Evolutionary conservation across 2,113 vertebrate genomes (phyloP).

Genomic region (Cichladusa arquata): DNA sequence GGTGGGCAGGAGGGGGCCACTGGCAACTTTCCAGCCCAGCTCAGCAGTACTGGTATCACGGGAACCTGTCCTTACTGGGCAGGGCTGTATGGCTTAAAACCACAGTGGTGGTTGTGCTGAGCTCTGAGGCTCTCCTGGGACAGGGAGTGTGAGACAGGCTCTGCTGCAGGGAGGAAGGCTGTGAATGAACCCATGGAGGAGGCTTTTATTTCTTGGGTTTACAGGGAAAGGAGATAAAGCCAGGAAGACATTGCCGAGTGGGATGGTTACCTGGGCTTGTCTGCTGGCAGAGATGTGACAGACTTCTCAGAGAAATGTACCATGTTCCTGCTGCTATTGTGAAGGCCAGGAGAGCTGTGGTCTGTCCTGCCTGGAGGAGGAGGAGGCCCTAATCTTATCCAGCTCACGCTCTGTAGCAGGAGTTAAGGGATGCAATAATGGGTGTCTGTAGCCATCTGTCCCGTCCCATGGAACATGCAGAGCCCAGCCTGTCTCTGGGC

Average conservation of each 20-base stretch:
- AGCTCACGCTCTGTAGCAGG: neutral
- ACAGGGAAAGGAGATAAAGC: neutral
- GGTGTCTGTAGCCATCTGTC: conserved; percentile 47
- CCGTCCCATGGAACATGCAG: neutral
- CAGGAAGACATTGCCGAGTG: neutral
- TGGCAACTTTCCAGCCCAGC: neutral
- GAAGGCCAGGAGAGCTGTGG: conserved; percentile 35
- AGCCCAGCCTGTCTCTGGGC: conserved; percentile 15
- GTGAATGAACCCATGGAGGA: neutral
- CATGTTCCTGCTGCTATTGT: conserved; percentile 16
- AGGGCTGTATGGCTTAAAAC: neutral
- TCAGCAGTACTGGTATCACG: neutral
- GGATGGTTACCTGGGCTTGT: neutral
- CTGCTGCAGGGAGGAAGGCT: neutral
- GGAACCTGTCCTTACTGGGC: neutral
- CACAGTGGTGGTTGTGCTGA: neutral
- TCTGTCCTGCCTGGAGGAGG: conserved; percentile 18
- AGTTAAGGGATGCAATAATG: conserved; percentile 61
- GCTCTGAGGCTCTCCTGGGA: neutral
- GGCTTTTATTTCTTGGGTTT: neutral
- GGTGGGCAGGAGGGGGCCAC: neutral
- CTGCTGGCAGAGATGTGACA: neutral
- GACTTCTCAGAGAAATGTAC: conserved; percentile 22
- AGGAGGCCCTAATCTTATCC: neutral
- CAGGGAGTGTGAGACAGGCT: neutral